Evolutionary conservation across 2,888 invertebrate genomes (phyloP).

Genomic region (Macrosiphum euphorbiae): DNA sequence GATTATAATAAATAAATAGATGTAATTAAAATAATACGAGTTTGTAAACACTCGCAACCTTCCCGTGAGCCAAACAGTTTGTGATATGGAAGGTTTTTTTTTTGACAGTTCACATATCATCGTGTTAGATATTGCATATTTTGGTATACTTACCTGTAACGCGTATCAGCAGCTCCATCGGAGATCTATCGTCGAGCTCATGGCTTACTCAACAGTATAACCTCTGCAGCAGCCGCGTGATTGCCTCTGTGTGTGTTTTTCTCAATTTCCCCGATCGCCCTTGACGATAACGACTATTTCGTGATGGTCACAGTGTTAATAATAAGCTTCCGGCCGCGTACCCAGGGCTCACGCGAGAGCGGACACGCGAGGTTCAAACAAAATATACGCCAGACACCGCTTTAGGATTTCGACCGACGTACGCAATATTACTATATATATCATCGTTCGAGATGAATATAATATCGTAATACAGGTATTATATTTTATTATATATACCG

Average conservation of each 20-base stretch:
- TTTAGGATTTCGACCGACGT: background rate
- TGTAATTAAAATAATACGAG: too few species aligned
- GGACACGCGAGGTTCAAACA: background rate
- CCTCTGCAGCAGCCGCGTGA: background rate
- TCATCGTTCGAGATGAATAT: background rate
- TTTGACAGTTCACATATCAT: too few species aligned
- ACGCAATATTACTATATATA: background rate
- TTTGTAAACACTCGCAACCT: too few species aligned
- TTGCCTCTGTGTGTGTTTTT: background rate
- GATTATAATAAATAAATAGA: too few species aligned
- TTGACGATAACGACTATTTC: background rate
- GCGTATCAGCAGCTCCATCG: too few species aligned
- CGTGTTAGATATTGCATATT: too few species aligned
- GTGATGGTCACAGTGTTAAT: background rate
- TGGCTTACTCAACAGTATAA: background rate
- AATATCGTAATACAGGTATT: background rate
- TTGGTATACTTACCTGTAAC: too few species aligned
- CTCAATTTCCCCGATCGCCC: background rate
- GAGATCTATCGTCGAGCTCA: background rate
- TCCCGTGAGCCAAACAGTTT: too few species aligned
- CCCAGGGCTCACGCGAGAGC: background rate
- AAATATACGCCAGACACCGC: background rate
- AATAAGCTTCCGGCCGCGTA: background rate
- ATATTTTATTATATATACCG: background rate
- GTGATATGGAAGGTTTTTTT: too few species aligned